Evolutionary conservation across 2,113 vertebrate genomes (phyloP).

Genomic region (Alces alces): DNA sequence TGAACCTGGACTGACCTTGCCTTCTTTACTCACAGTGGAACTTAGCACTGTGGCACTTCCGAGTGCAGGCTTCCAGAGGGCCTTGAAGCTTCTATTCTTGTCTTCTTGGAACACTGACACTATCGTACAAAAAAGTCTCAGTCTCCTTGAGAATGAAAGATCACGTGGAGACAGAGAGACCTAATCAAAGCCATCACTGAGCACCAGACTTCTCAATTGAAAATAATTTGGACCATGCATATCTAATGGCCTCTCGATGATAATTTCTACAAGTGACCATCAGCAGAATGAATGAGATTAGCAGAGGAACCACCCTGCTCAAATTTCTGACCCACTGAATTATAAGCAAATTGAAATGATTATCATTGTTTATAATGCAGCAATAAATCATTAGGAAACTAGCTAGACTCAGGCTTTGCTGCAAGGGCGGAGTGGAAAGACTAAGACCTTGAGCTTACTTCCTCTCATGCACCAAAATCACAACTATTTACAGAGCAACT

Average conservation of each 20-base stretch:
- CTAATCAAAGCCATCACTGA: neutral
- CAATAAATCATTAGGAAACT: neutral
- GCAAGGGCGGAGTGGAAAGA: neutral
- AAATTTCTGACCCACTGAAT: conserved; percentile 11
- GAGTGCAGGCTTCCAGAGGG: neutral
- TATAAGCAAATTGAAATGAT: conserved; percentile 3
- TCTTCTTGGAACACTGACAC: neutral
- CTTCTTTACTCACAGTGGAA: neutral
- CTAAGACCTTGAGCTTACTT: neutral
- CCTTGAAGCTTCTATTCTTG: neutral
- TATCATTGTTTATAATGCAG: neutral
- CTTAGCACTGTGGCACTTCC: neutral
- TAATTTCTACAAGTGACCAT: neutral
- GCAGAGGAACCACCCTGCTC: neutral
- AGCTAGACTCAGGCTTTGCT: neutral
- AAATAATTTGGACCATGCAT: neutral
- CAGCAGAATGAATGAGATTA: neutral
- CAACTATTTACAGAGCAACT: neutral
- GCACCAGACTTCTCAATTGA: neutral
- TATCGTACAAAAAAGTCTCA: neutral
- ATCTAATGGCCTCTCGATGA: neutral
- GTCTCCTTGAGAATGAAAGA: neutral
- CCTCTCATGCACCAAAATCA: neutral
- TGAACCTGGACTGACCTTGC: neutral
- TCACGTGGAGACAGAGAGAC: neutral